Evolutionary conservation across 2,888 invertebrate genomes (phyloP).

Genomic region (Apotomis capreana): DNA sequence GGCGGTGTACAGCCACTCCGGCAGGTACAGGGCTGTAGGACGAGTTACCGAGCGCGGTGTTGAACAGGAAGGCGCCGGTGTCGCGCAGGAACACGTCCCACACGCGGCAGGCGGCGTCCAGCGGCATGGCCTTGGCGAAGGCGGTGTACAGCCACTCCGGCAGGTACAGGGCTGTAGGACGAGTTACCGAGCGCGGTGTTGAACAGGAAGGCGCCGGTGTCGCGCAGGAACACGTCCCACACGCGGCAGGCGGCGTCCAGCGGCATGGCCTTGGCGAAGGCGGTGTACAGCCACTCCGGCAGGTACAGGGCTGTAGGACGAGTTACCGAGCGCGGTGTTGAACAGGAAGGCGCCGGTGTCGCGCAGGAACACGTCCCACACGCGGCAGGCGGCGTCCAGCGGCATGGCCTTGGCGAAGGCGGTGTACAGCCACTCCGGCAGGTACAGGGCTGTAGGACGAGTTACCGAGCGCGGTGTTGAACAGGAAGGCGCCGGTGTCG

Average conservation of each 20-base stretch:
- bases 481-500: conserved; percentile 88
- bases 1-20: conserved; percentile 94
- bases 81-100: conserved; percentile 96
- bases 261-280: conserved; percentile 95
- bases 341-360: conserved; percentile 88
- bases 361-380: conserved; percentile 95
- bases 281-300: conserved; percentile 95
- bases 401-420: conserved; percentile 83
- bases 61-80: conserved; percentile 93
- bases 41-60: conserved; percentile 89
- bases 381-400: conserved; percentile 72
- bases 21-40: conserved; percentile 80
- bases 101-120: conserved; percentile 93
- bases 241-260: conserved; percentile 93
- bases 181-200: conserved; percentile 90
- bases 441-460: too few species aligned
- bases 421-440: conserved; percentile 54
- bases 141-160: conserved; percentile 94
- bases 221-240: conserved; percentile 95
- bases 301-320: conserved; percentile 87
- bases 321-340: too few species aligned
- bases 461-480: too few species aligned
- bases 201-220: conserved; percentile 94
- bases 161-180: conserved; percentile 79
- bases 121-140: conserved; percentile 88